A percentile compares a stretch with the other conserved stretches of the same genome.
Conservation (phyloP, 2,888 invertebrate genomes). For the Amblyteles armatorius region DNA sequence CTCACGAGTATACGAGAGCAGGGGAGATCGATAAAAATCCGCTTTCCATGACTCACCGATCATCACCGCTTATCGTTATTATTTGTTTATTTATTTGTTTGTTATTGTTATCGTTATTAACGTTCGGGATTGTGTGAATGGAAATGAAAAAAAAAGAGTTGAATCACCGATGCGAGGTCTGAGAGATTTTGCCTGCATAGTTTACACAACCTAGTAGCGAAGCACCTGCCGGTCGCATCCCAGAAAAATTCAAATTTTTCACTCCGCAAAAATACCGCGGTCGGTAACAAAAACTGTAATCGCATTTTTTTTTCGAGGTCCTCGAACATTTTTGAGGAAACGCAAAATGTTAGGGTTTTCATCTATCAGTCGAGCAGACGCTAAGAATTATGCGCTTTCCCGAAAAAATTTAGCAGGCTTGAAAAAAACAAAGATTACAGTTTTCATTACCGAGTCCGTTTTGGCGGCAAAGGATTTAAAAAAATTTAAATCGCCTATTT, state of each 20-base stretch:
- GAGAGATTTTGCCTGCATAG: conserved; percentile 59
- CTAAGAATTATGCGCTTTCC: neutral
- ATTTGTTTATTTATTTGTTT: conserved; percentile 22
- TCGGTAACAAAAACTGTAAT: neutral
- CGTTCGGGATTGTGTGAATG: conserved; percentile 54
- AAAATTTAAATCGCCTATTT: no score
- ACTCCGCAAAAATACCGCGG: neutral
- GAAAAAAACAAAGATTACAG: neutral
- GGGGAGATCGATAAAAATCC: conserved; percentile 40
- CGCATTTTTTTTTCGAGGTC: no score
- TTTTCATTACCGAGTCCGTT: neutral
- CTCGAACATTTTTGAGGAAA: neutral
- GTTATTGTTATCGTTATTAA: conserved; percentile 10
- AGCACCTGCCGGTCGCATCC: conserved; percentile 18
- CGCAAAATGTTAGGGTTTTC: neutral
- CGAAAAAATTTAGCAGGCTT: neutral
- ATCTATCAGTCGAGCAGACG: neutral
- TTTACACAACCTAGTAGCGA: conserved; percentile 47
- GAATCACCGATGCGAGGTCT: conserved; percentile 9
- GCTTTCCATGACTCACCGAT: conserved; percentile 64
- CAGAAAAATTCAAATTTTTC: no score
- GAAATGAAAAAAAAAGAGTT: conserved; percentile 5
- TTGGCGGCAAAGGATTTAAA: neutral
- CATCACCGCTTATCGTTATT: conserved; percentile 49
- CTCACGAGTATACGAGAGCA: conserved; percentile 53